A percentile compares a stretch with the other conserved stretches of the same genome.
Conservation (phyloP, 2,113 vertebrate genomes). For the Capreolus pygargus region DNA sequence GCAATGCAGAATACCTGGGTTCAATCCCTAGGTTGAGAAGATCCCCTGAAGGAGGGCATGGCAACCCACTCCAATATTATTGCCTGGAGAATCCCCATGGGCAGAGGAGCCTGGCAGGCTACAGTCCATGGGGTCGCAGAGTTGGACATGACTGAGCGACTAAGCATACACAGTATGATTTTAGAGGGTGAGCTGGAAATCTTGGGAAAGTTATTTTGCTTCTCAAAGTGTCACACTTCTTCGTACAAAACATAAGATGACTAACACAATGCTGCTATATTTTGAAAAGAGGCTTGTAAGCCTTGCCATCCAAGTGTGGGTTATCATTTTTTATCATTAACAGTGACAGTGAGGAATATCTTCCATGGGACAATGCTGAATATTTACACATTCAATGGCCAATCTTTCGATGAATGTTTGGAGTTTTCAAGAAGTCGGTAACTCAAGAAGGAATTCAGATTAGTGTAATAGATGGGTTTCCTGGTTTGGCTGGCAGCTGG, state of each 20-base stretch:
- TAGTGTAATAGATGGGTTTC: not conserved
- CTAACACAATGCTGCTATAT: not conserved
- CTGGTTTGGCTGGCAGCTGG: fast-evolving
- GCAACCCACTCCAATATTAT: not conserved
- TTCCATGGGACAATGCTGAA: not conserved
- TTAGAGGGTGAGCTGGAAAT: not conserved
- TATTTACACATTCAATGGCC: not conserved
- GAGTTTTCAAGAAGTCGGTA: not conserved
- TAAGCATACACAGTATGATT: not conserved
- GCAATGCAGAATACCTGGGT: not conserved
- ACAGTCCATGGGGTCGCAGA: not conserved
- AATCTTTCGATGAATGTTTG: not conserved
- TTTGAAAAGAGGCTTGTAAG: not conserved
- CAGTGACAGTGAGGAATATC: not conserved
- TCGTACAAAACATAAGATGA: not conserved
- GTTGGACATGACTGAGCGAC: not conserved
- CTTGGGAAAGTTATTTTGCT: not conserved
- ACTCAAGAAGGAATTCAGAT: not conserved
- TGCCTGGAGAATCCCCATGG: not conserved
- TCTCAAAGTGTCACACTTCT: not conserved
- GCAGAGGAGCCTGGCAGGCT: not conserved
- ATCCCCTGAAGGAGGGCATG: not conserved
- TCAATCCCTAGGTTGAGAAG: not conserved
- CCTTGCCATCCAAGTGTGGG: not conserved
- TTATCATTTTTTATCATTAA: not conserved